These are phyloP conservation scores for Lamellibrachia luymesi DNA, from an alignment of 1,140 invertebrate species.

Conservation along the genomic window DNA sequence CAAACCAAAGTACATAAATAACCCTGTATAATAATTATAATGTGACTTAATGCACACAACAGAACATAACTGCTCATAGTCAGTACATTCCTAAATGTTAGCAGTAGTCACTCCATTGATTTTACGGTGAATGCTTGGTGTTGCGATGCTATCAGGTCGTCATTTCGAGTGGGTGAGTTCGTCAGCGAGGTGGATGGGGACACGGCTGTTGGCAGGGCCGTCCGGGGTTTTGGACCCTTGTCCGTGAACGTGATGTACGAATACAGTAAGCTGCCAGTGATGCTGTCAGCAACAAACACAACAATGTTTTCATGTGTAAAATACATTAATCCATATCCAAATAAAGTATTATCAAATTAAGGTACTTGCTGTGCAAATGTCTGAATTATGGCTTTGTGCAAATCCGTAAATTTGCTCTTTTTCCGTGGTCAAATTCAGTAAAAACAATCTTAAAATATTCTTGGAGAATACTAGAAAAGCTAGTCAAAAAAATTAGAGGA, in stretches of 20 bases:
- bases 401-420: too few species aligned
- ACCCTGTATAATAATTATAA: background rate
- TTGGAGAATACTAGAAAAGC: too few species aligned
- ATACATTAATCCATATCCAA: background rate
- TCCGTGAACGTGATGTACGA: constrained; percentile 11
- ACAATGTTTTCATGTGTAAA: background rate
- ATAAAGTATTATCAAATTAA: background rate
- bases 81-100: background rate
- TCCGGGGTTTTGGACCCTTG: background rate
- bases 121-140: background rate
- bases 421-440: background rate
- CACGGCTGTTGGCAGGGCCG: background rate
- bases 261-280: constrained; percentile 15
- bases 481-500: too few species aligned
- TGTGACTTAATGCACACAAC: background rate
- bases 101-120: background rate
- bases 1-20: background rate
- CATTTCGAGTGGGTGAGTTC: background rate
- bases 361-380: too few species aligned
- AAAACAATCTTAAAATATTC: background rate
- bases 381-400: too few species aligned
- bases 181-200: background rate
- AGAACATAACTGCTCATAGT: background rate
- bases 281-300: background rate
- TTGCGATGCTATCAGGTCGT: background rate